These are phyloP conservation scores for Blastobasis lacticolella DNA, from an alignment of 2,888 invertebrate genomes.

Conservation along the genomic window DNA sequence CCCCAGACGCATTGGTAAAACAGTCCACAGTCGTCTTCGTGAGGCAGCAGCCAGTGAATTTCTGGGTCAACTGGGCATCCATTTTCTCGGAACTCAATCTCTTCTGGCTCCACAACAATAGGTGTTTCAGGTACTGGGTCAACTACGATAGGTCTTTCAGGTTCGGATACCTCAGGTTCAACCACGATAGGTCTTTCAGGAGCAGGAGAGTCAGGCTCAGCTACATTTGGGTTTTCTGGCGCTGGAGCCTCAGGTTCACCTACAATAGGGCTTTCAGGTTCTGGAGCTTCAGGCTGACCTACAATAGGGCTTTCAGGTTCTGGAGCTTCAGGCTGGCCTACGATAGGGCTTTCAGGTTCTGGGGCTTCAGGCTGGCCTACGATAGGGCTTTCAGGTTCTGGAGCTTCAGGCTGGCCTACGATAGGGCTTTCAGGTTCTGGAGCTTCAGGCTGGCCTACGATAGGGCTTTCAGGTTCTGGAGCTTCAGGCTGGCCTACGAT, in stretches of 20 bases:
- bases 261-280: slow-evolving; percentile 23
- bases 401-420: too few relatives aligned
- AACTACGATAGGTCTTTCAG: background rate
- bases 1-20: slow-evolving; percentile 58
- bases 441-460: too few relatives aligned
- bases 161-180: background rate
- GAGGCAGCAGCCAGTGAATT: slow-evolving; percentile 31
- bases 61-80: slow-evolving; percentile 38
- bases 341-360: too few relatives aligned
- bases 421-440: too few relatives aligned
- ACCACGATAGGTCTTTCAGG: slow-evolving; percentile 5
- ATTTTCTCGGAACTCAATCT: slow-evolving; percentile 22
- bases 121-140: background rate
- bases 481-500: too few relatives aligned
- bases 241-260: too few relatives aligned
- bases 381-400: too few relatives aligned
- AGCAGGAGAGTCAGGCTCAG: slow-evolving; percentile 25
- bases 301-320: slow-evolving; percentile 2
- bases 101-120: background rate
- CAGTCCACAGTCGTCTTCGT: slow-evolving; percentile 34
- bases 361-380: too few relatives aligned
- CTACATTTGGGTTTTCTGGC: slow-evolving; percentile 27
- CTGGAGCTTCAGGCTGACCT: too few relatives aligned
- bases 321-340: background rate
- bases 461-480: too few relatives aligned